Evolutionary conservation across 2,888 invertebrate species (phyloP), one percentile per base, ranked within the genome.

Genomic region (Oscheius sp.): DNA sequence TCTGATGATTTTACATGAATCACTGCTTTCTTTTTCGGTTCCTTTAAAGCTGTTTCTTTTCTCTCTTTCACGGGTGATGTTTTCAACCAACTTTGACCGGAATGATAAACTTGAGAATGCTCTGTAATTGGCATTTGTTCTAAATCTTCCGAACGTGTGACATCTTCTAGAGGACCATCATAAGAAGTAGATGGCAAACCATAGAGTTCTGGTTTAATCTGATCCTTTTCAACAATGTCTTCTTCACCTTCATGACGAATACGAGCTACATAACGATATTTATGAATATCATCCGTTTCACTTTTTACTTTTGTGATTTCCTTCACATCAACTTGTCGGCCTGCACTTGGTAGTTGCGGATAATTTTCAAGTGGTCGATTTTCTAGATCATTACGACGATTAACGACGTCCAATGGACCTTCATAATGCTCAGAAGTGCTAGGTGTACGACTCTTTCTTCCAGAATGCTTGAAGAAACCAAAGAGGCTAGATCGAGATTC

Each of bases 181-280:
- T 70, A 70, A 6, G 59, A 44, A 1, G 61, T 30, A 8, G 56
- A 24, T 3, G 69, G 61, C 57, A 73, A 63, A 6, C 47, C 51
- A 38, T 73, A 75, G 38, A 32, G 50, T 12, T 17, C 63, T 2
- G 69, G 69, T 24, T 68, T 62, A 22, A 72, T n/a, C 1, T 72
- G 51, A 33, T 41, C 45, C 33, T 64, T 26, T 9, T 61, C 69
- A 32, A 69, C 64, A 30, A 63, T 67, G 12, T 71, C 73, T 62
- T 74, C 74, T n/a, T 71, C 71, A n/a, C 72, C 74, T n/a, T 67
- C 68, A 57, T 76, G 73, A 1, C 68, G 61, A 33, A 61, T 32
- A 8, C 75, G 66, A 12, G 63, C 45, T 14, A 76, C 67, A 67
- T 70, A 67, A 49, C 70, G 70, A 64, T 59, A 38, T 1, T 32